These are phyloP conservation scores for Dendrocopos noguchii DNA, from an alignment of 2,113 vertebrate genomes.

Conservation along the genomic window DNA sequence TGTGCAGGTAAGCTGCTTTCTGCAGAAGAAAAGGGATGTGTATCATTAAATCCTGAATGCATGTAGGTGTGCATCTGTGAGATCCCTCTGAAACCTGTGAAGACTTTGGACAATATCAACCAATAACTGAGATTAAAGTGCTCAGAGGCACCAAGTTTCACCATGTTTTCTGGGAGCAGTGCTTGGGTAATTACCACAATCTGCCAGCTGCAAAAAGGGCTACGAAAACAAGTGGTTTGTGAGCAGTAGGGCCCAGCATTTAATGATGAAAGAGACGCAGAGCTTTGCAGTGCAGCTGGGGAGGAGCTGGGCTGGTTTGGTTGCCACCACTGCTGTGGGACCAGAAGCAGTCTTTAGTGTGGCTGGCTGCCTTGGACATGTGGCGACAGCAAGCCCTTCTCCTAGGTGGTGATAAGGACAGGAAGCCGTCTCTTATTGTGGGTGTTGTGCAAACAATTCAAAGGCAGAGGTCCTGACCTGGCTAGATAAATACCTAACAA, in stretches of 20 bases:
- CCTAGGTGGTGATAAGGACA: not conserved
- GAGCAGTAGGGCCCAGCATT: not conserved
- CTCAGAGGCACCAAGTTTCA: not conserved
- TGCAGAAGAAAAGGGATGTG: not conserved
- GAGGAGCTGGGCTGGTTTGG: not conserved
- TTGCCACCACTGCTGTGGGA: not conserved
- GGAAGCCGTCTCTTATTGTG: fast-evolving
- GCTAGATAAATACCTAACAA: not conserved
- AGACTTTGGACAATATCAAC: not conserved
- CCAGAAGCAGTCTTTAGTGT: not conserved
- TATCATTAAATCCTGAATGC: not conserved
- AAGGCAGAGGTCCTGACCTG: not conserved
- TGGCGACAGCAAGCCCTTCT: not conserved
- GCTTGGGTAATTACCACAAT: not conserved
- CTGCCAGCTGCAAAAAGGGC: not conserved
- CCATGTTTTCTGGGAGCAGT: not conserved
- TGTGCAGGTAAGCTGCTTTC: not conserved
- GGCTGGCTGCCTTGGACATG: not conserved
- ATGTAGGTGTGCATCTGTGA: not conserved
- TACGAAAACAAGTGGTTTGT: not conserved
- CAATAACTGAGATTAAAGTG: not conserved
- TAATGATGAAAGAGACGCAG: not conserved
- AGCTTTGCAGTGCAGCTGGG: not conserved
- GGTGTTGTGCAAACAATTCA: not conserved
- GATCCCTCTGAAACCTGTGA: not conserved